A percentile compares a stretch with the other conserved stretches of the same genome.
These are phyloP conservation scores for Bembecia ichneumoniformis DNA, from an alignment of 2,888 invertebrate species.

Conservation along the genomic window DNA sequence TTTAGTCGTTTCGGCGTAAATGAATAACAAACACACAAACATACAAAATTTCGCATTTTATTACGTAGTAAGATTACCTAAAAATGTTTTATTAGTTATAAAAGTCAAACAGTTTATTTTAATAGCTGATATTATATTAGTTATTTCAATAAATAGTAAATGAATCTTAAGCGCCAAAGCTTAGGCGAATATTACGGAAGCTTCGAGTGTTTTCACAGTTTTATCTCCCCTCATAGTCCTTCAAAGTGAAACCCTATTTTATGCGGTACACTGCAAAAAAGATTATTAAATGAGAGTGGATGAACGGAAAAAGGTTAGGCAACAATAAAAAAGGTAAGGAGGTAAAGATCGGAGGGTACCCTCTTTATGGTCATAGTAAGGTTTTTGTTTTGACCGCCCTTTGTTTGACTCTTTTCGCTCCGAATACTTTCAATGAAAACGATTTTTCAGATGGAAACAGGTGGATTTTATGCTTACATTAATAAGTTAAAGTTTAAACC, in stretches of 20 bases:
- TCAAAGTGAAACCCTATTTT: conserved; percentile 26
- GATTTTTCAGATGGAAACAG: conserved; percentile 49
- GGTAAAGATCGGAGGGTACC: conserved; percentile 35
- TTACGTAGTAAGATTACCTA: too few relatives aligned
- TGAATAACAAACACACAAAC: too few relatives aligned
- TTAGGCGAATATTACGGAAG: too few relatives aligned
- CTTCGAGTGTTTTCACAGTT: too few relatives aligned
- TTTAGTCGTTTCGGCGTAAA: too few relatives aligned
- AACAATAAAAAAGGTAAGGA: conserved; percentile 50
- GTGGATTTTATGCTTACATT: conserved; percentile 26
- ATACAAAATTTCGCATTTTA: too few relatives aligned
- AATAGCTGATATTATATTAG: too few relatives aligned
- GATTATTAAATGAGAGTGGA: conserved; percentile 53
- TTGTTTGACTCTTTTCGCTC: conserved; percentile 20
- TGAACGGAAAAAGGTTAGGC: conserved; percentile 52
- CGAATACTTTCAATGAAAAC: conserved; percentile 39
- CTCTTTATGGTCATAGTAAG: conserved; percentile 35
- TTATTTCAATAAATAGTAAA: too few relatives aligned
- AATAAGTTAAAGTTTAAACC: conserved; percentile 1
- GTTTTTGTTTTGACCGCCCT: conserved; percentile 39
- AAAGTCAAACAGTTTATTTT: too few relatives aligned
- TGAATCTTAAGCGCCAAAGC: too few relatives aligned
- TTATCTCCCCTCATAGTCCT: background rate
- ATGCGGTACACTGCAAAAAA: conserved; percentile 28
- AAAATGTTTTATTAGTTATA: too few relatives aligned